phyloP scores from a whole-genome alignment of 2,888 invertebrate species.

The Bugula neritina region DNA sequence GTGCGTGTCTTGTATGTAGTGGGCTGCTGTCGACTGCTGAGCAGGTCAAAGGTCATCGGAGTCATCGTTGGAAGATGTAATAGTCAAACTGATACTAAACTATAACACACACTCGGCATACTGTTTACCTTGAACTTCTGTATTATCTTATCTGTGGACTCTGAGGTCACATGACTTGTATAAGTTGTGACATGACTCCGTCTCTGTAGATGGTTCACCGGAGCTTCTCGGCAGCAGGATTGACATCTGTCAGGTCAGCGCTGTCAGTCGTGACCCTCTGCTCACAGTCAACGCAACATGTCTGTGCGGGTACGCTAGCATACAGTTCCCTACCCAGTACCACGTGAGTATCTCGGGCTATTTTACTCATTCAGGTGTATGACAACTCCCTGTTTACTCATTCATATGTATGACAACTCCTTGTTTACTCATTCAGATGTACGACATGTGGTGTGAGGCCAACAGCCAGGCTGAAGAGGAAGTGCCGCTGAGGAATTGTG shows the following conservation, averaged over 20 bases:
- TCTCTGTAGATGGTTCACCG: constrained; percentile 7
- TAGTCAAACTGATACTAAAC: too few species aligned
- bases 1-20: too few species aligned
- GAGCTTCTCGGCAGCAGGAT: neutral
- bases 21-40: too few species aligned
- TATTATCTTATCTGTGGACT: too few species aligned
- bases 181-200: too few species aligned
- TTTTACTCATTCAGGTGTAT: too few species aligned
- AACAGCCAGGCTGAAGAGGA: neutral
- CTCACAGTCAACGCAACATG: neutral
- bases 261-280: neutral
- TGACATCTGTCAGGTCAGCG: neutral
- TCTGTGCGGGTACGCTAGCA: constrained; percentile 2
- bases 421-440: neutral
- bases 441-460: neutral
- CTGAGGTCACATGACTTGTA: too few species aligned
- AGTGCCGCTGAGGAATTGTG: neutral
- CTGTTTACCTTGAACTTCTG: too few species aligned
- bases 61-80: too few species aligned
- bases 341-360: constrained; percentile 7
- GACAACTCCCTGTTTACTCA: neutral
- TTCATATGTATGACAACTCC: neutral
- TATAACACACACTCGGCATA: too few species aligned
- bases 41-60: too few species aligned
- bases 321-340: neutral